A percentile compares a stretch with the other conserved stretches of the same genome.
These are phyloP conservation scores for Grantiella picta DNA, from an alignment of 2,113 vertebrate genomes.

Conservation along the genomic window DNA sequence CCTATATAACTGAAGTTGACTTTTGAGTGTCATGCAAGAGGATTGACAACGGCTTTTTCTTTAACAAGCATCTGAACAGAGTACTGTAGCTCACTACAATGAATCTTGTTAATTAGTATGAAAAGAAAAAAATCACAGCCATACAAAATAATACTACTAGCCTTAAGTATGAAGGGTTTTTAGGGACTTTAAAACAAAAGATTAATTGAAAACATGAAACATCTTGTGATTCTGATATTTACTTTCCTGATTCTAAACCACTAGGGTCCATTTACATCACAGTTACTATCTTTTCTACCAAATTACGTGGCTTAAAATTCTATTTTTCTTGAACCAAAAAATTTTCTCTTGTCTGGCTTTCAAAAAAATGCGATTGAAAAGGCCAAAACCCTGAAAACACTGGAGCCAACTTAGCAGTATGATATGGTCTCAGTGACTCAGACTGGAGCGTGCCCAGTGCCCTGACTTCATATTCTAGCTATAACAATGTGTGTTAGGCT, in stretches of 20 bases:
- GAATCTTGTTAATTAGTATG: not conserved
- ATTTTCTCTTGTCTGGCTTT: not conserved
- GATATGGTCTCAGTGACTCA: not conserved
- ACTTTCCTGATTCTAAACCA: not conserved
- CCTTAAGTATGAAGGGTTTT: rapidly evolving
- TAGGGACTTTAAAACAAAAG: not conserved
- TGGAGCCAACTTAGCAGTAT: not conserved
- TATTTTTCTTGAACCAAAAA: not conserved
- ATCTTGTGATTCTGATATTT: not conserved
- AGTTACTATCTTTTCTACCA: not conserved
- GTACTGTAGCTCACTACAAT: not conserved
- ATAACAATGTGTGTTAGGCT: not conserved
- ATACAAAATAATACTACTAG: not conserved
- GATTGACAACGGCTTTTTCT: not conserved
- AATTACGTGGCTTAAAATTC: not conserved
- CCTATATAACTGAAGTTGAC: not conserved
- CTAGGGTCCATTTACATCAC: not conserved
- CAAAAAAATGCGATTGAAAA: not conserved
- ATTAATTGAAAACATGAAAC: not conserved
- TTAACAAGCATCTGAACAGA: not conserved
- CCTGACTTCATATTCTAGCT: not conserved
- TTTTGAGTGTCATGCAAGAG: not conserved
- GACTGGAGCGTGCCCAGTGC: not conserved
- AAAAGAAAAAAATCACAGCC: not conserved
- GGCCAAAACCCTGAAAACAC: not conserved